These are phyloP conservation scores for Microctenopoma stevenorrisi DNA, from an alignment of 2,797 vertebrate species.

Conservation along the genomic window DNA sequence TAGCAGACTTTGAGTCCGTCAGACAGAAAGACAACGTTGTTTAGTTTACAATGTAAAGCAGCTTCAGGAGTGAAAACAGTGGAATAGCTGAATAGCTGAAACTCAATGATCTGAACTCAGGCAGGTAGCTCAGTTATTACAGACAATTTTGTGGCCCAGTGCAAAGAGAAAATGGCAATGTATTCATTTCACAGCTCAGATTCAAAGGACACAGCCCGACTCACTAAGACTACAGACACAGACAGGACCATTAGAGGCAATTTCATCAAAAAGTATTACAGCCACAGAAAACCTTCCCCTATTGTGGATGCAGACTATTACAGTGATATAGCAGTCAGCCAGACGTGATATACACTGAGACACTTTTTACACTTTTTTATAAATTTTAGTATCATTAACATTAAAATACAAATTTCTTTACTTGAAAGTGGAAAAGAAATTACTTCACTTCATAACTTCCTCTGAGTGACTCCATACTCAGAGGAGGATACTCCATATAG, in stretches of 20 bases:
- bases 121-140: conserved; percentile 38
- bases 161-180: conserved; percentile 45
- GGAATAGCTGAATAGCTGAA: background rate
- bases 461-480: too few relatives aligned
- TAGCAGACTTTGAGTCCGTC: background rate
- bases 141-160: conserved; percentile 31
- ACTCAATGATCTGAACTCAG: conserved; percentile 35
- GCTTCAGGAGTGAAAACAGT: conserved; percentile 8
- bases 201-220: conserved; percentile 3
- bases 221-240: conserved; percentile 24
- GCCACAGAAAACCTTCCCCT: conserved; percentile 24
- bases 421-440: too few relatives aligned
- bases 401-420: too few relatives aligned
- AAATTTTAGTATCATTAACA: too few relatives aligned
- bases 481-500: too few relatives aligned
- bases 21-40: background rate
- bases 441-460: too few relatives aligned
- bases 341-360: background rate
- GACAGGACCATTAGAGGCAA: conserved; percentile 29
- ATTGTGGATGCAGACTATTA: conserved; percentile 21
- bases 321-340: background rate
- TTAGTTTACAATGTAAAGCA: conserved; percentile 3
- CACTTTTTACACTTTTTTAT: background rate
- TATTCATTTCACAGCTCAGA: conserved; percentile 56
- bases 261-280: conserved; percentile 32